Base-by-base conservation (phyloP, 2,113 vertebrate genomes). In the Forbesichthys agassizii region DNA sequence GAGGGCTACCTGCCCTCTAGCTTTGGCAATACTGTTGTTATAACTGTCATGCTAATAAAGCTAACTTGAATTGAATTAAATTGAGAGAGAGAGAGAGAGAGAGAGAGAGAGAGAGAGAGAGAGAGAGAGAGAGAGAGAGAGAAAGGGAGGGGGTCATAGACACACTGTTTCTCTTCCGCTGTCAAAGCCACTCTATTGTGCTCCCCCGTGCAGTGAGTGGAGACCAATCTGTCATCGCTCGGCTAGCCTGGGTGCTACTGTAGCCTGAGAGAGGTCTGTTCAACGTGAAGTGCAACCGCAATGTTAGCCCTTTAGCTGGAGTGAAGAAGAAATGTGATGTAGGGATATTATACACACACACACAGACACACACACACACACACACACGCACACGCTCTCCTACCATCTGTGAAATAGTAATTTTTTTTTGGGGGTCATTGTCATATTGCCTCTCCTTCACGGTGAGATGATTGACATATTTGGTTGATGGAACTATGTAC, bases 221-320 rank as follows among this genome's bases (percentile, higher is more conserved):
- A 88, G 88, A 88, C 88, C 88, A 88, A 90, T 91, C 88, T 90
- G 85, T 90, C 90, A 91, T 89, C 83, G 85, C 87, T 88, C 88
- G 83, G 86, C 85, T 77, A 84, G 83, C 87, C 86, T 87, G 86
- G 78, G 36, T 73, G 81, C 80, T 73, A 78, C 83, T 68, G 74
- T 76, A 72, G 78, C 76, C 79, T 66, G 75, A 61, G 84, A 75
- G 78, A 88, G 83, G 88, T 89, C 88, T 85, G 85, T 89, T 89
- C 86, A 88, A 80, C 71, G 81, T 81, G 81, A 86, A 88, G 86
- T 84, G 82, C 78, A 86, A 87, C 84, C 77, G 78, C 74, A 91
- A 88, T 88, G 79, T 74, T 80, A 88, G 75, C 83, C 64, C 68
- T 33, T 33, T 10, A 10, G 76, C 63, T 66, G 74, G 79, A 81